Evolutionary conservation across 2,797 vertebrate species (phyloP).

Genomic region (Spinibarbus caldwelli): DNA sequence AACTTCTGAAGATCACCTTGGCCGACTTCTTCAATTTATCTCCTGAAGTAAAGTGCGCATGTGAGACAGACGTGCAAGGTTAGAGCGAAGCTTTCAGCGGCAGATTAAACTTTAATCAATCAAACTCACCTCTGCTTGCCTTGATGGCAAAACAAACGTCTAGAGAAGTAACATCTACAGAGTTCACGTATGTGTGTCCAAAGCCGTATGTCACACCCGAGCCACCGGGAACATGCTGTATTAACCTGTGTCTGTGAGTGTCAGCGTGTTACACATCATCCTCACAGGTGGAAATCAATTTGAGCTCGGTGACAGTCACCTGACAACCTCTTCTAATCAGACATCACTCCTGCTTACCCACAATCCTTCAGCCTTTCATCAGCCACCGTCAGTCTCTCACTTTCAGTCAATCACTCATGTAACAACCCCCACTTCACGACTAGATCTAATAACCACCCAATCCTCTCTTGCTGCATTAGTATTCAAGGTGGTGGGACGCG

Average conservation of each 20-base stretch:
- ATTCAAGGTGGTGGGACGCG: background rate
- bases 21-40: slow-evolving; percentile 25
- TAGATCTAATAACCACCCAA: background rate
- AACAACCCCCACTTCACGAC: too few species aligned
- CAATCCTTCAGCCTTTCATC: slow-evolving; percentile 24
- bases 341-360: background rate
- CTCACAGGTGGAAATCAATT: slow-evolving; percentile 44
- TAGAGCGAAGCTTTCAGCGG: slow-evolving; percentile 41
- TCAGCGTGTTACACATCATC: slow-evolving; percentile 4
- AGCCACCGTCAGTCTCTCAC: background rate
- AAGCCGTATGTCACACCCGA: background rate
- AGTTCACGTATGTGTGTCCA: background rate
- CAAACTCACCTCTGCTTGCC: slow-evolving; percentile 51
- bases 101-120: slow-evolving; percentile 66
- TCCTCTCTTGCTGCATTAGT: background rate
- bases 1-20: slow-evolving; percentile 30
- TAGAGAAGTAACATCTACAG: slow-evolving; percentile 16
- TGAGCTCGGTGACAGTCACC: slow-evolving; percentile 36
- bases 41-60: background rate
- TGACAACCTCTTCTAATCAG: slow-evolving; percentile 33
- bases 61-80: slow-evolving; percentile 1
- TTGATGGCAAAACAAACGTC: slow-evolving; percentile 45
- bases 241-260: background rate
- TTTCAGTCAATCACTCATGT: slow-evolving; percentile 8
- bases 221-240: background rate